A percentile compares a stretch with the other conserved stretches of the same genome.
These are phyloP conservation scores for Fulica atra DNA, from an alignment of 2,113 vertebrate genomes.

Conservation along the genomic window DNA sequence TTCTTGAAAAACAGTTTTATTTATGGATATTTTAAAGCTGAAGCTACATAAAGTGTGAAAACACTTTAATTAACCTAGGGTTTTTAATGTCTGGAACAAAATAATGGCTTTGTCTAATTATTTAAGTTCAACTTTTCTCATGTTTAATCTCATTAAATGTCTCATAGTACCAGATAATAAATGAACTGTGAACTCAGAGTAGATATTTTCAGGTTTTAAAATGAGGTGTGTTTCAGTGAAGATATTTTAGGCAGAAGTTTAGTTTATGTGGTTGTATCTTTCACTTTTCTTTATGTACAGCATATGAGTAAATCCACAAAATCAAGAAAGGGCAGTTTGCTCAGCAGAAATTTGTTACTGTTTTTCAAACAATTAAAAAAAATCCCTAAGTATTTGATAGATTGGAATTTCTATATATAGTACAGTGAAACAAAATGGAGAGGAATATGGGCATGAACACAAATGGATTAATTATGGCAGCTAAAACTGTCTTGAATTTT, in stretches of 20 bases:
- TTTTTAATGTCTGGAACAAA: background rate
- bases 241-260: background rate
- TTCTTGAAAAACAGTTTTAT: background rate
- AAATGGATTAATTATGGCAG: background rate
- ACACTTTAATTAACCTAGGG: background rate
- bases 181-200: background rate
- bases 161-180: background rate
- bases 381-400: background rate
- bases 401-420: background rate
- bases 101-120: no score
- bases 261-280: background rate
- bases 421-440: background rate
- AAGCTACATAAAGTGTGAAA: background rate
- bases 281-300: background rate
- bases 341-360: background rate
- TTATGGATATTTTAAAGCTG: background rate
- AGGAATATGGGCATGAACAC: background rate
- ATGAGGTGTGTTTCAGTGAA: background rate
- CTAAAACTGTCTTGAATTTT: background rate
- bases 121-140: background rate
- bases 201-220: background rate
- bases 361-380: background rate
- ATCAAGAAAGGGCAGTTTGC: background rate
- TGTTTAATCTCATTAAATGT: background rate
- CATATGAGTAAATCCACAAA: background rate